phyloP scores from a whole-genome alignment of 2,113 vertebrate genomes.

The Elephantulus edwardii region DNA sequence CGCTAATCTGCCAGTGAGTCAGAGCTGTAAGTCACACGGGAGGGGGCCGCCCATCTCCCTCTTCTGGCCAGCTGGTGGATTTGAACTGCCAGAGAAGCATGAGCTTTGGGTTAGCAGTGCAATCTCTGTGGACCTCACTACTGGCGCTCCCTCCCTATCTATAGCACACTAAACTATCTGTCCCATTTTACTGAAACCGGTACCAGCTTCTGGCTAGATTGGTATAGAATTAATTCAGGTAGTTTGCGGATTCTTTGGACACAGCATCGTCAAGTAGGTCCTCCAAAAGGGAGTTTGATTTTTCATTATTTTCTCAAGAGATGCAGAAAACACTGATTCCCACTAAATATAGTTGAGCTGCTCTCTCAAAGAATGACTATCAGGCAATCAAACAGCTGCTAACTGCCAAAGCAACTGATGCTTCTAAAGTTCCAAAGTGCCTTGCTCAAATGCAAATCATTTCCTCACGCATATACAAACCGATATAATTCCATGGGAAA shows the following conservation, averaged over 20 bases:
- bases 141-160: too few species aligned
- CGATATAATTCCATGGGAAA: conserved; percentile 6
- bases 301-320: conserved; percentile 32
- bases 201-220: conserved; percentile 38
- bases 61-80: too few species aligned
- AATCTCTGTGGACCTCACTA: too few species aligned
- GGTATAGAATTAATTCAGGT: neutral
- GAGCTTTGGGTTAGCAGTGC: too few species aligned
- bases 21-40: too few species aligned
- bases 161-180: neutral
- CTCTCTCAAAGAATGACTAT: conserved; percentile 55
- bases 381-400: conserved; percentile 72
- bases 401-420: conserved; percentile 54
- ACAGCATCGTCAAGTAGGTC: conserved; percentile 5
- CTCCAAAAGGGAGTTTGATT: conserved; percentile 44
- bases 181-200: neutral
- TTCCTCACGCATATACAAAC: conserved; percentile 36
- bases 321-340: conserved; percentile 22
- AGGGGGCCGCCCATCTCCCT: too few species aligned
- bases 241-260: conserved; percentile 29
- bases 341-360: conserved; percentile 60
- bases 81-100: too few species aligned
- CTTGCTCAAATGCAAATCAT: conserved; percentile 54
- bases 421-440: conserved; percentile 37
- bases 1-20: too few species aligned